These are phyloP conservation scores for Laupala kohalensis DNA, from an alignment of 1,140 invertebrate genomes.

Conservation along the genomic window DNA sequence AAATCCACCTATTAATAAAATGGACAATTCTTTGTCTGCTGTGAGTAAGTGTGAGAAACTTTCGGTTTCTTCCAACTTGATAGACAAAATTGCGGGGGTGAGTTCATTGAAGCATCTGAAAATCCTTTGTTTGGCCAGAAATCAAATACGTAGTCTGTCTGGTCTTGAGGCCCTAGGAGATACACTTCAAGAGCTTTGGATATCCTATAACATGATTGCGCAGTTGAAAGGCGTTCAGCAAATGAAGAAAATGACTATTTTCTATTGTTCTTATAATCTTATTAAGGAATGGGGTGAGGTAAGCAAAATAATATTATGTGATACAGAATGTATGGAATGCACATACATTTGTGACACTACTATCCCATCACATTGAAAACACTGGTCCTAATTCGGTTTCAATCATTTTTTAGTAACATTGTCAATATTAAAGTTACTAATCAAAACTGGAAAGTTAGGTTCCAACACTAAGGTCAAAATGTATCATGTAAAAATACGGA, in stretches of 20 bases:
- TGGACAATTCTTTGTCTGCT: conserved; percentile 51
- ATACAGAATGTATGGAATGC: too few relatives aligned
- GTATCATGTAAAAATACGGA: too few relatives aligned
- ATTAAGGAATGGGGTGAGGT: conserved; percentile 68
- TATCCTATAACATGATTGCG: conserved; percentile 78
- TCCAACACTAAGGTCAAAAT: too few relatives aligned
- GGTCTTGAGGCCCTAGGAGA: conserved; percentile 74
- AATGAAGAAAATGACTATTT: conserved; percentile 57
- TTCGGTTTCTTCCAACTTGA: conserved; percentile 72
- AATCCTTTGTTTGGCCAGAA: conserved; percentile 66
- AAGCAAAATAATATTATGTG: too few relatives aligned
- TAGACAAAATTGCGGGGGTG: conserved; percentile 72
- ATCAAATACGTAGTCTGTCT: conserved; percentile 66
- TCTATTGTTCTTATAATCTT: conserved; percentile 68
- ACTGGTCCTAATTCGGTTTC: too few relatives aligned
- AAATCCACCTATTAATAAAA: conserved; percentile 68
- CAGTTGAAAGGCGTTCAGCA: conserved; percentile 66
- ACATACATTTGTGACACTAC: too few relatives aligned
- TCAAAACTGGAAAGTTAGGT: too few relatives aligned
- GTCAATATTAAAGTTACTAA: too few relatives aligned
- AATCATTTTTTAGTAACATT: too few relatives aligned
- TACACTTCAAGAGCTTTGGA: conserved; percentile 81
- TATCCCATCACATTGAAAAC: too few relatives aligned
- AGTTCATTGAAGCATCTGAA: conserved; percentile 61
- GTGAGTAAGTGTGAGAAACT: conserved; percentile 51